Evolutionary conservation across 2,888 invertebrate genomes (phyloP).

Genomic region (Tanypteryx hageni): DNA sequence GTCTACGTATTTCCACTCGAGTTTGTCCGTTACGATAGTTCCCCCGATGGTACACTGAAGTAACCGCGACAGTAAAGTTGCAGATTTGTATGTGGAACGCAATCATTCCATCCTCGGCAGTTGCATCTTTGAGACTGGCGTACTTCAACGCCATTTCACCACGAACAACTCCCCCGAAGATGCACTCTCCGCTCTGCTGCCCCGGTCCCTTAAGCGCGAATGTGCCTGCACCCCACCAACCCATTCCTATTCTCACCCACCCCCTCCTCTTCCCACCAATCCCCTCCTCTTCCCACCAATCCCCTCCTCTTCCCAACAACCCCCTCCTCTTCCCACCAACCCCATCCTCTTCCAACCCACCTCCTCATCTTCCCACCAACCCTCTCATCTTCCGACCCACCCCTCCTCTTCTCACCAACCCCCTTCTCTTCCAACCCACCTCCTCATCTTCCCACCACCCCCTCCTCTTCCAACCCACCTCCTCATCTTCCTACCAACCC

Average conservation of each 20-base stretch:
- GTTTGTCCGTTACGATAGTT: too few species aligned
- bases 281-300: background rate
- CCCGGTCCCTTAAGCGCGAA: too few species aligned
- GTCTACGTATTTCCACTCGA: too few species aligned
- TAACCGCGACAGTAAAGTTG: too few species aligned
- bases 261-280: background rate
- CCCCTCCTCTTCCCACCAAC: background rate
- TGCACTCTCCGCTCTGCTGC: too few species aligned
- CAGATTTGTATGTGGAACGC: too few species aligned
- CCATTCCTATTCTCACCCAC: background rate
- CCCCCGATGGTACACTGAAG: too few species aligned
- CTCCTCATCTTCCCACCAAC: background rate
- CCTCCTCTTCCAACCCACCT: background rate
- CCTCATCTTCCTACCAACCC: background rate
- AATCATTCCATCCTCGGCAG: too few species aligned
- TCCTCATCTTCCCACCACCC: background rate
- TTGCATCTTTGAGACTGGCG: too few species aligned
- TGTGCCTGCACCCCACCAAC: background rate
- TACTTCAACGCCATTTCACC: background rate
- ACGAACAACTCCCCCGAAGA: background rate
- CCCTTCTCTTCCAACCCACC: background rate
- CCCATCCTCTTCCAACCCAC: background rate
- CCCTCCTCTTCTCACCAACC: background rate
- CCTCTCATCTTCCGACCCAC: background rate
- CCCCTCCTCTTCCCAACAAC: slow-evolving; percentile 18